Base-by-base conservation (phyloP, 2,797 vertebrate species). In the Neomorphus geoffroyi region DNA sequence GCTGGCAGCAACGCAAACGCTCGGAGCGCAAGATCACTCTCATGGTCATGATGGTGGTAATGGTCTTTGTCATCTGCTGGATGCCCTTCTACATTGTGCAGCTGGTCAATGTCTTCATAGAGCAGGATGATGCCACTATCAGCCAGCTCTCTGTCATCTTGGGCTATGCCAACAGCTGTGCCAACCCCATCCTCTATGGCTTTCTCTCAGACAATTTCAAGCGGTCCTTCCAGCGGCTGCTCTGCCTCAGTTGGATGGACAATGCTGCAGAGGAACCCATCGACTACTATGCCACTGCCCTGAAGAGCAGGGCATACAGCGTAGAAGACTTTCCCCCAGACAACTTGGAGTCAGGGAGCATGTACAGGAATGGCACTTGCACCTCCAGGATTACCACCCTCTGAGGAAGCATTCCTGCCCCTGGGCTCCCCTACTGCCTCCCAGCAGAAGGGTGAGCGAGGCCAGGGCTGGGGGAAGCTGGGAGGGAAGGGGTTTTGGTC, bases 71-170 rank as follows among this genome's bases (percentile, higher is more conserved):
- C 93, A 98, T 99, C 96, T 99, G 99, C 95, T 99, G 99, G 99
- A 99, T 99, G 99, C 99, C 99, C 9, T 99, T 99, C 96, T 99
- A 99, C 80, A 97, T 99, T 14, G 98, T 99, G 88, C 99, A 99
- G 97, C 97, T 99, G 82, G 98, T 99, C 53, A 98, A 98, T 73
- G 98, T 99, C 80, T 99, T 99, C 71, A 98, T 98, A 27, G 98
- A 98, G 95, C 98, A 97, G 90, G 98, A 98, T 72, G 98, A 99
- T 86, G 98, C 98, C 88, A 99, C 98, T 17, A 98, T 99, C 95
- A 99, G 98, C 96, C 99, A 99, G 96, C 98, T 99, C 78, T 98
- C 98, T 0, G 99, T 99, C 90, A 98, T 99, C 93, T 92, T 99
- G 33, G 98, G 98, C 78, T 99, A 99, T 1, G 98, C 98, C 96